Percentiles rank a stretch among this genome's conserved stretches.
phyloP scores from a whole-genome alignment of 2,113 vertebrate genomes.

The Sceloporus tristichus region DNA sequence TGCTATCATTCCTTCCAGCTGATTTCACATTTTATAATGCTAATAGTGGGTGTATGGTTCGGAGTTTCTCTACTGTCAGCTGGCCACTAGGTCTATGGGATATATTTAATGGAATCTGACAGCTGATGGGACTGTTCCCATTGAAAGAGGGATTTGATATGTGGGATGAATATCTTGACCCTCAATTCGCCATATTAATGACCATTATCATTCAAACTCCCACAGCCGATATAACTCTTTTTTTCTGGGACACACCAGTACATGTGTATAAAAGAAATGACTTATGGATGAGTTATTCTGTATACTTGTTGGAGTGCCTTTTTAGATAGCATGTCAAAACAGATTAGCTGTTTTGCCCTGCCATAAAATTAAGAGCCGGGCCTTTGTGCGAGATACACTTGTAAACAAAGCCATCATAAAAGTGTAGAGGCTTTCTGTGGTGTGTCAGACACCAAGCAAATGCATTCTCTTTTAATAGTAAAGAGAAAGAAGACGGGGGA shows the following conservation, averaged over 20 bases:
- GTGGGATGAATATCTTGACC: constrained; percentile 93
- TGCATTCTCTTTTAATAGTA: constrained; percentile 8
- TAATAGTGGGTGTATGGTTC: constrained; percentile 91
- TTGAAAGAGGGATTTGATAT: constrained; percentile 98
- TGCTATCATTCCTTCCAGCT: constrained; percentile 93
- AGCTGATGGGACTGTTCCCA: constrained; percentile 98
- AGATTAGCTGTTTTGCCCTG: constrained; percentile 81
- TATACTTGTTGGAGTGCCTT: constrained; percentile 85
- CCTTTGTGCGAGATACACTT: constrained; percentile 65
- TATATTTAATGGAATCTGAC: constrained; percentile 99
- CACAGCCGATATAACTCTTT: constrained; percentile 86
- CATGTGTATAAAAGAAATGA: constrained; percentile 89
- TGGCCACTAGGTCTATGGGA: constrained; percentile 92
- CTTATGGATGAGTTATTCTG: constrained; percentile 92
- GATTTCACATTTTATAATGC: constrained; percentile 99
- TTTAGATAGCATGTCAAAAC: constrained; percentile 89
- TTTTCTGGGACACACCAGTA: constrained; percentile 82
- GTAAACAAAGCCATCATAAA: constrained; percentile 67
- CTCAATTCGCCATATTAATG: constrained; percentile 95
- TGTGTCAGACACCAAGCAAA: constrained; percentile 56
- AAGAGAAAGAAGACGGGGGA: neutral
- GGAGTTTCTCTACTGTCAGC: constrained; percentile 95
- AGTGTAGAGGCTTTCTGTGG: constrained; percentile 33
- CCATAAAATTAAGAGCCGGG: constrained; percentile 73
- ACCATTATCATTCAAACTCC: constrained; percentile 93